These are phyloP conservation scores for Trichogramma dendrolimi DNA, from an alignment of 2,888 invertebrate species.

Conservation along the genomic window DNA sequence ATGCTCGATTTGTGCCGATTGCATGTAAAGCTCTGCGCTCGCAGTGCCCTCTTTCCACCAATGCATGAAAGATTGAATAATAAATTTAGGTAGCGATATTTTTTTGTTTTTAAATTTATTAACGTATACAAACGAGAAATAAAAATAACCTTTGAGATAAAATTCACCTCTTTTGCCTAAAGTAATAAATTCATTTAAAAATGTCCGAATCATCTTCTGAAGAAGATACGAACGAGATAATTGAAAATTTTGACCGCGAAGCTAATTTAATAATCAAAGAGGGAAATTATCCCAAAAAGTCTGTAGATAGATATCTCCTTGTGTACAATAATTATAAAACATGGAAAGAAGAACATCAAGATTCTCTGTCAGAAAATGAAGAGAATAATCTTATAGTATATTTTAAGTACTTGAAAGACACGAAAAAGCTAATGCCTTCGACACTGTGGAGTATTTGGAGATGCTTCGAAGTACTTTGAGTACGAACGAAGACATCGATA, in stretches of 20 bases:
- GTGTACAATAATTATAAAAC: slow-evolving; percentile 9
- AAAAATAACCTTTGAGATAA: no score
- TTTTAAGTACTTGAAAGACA: slow-evolving; percentile 2
- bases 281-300: slow-evolving; percentile 9
- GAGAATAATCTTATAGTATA: slow-evolving; percentile 10
- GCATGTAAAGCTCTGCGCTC: no score
- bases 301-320: slow-evolving; percentile 4
- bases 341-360: slow-evolving; percentile 6
- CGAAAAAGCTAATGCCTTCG: slow-evolving; percentile 5
- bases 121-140: no score
- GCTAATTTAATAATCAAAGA: slow-evolving; percentile 10
- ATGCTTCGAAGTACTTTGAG: slow-evolving; percentile 12
- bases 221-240: slow-evolving; percentile 1
- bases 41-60: no score
- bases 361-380: slow-evolving; percentile 1
- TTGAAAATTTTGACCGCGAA: slow-evolving; percentile 9
- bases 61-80: no score
- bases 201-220: slow-evolving; percentile 10
- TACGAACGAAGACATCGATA: slow-evolving; percentile 4
- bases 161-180: no score
- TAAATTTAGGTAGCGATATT: no score
- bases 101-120: no score
- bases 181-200: no score
- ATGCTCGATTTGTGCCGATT: no score
- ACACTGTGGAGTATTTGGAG: slow-evolving; percentile 10